phyloP scores from a whole-genome alignment of 2,113 vertebrate genomes.

The Salvelinus namaycush region DNA sequence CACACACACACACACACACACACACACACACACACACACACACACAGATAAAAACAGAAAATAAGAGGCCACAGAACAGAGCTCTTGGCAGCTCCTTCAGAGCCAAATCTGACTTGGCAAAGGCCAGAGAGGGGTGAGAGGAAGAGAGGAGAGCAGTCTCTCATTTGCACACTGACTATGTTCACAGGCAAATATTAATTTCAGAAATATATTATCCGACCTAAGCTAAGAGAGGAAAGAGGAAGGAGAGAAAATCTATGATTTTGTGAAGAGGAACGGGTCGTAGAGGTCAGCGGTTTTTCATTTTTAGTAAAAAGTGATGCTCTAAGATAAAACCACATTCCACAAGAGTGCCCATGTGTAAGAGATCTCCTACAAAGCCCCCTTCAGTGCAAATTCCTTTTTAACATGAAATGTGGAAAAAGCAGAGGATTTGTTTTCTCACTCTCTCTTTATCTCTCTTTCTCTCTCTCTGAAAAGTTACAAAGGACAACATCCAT shows the following conservation, averaged over 20 bases:
- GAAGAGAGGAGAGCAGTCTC: slow-evolving; percentile 1
- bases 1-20: no score
- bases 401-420: not conserved
- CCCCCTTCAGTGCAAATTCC: not conserved
- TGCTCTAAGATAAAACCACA: not conserved
- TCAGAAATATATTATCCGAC: slow-evolving; percentile 33
- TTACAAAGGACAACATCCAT: not conserved
- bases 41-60: slow-evolving; percentile 50
- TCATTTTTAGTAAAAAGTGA: slow-evolving; percentile 7
- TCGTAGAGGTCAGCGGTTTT: not conserved
- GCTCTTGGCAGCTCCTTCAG: slow-evolving; percentile 46
- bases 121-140: not conserved
- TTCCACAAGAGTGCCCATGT: not conserved
- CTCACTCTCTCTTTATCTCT: not conserved
- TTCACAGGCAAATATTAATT: slow-evolving; percentile 39
- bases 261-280: not conserved
- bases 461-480: not conserved
- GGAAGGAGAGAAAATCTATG: not conserved
- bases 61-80: slow-evolving; percentile 57
- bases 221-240: slow-evolving; percentile 16
- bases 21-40: no score
- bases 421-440: not conserved
- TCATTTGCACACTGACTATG: slow-evolving; percentile 20
- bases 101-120: slow-evolving; percentile 50
- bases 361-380: not conserved